These are phyloP conservation scores for Aldrovandia affinis DNA, from an alignment of 2,797 vertebrate genomes.

Conservation along the genomic window DNA sequence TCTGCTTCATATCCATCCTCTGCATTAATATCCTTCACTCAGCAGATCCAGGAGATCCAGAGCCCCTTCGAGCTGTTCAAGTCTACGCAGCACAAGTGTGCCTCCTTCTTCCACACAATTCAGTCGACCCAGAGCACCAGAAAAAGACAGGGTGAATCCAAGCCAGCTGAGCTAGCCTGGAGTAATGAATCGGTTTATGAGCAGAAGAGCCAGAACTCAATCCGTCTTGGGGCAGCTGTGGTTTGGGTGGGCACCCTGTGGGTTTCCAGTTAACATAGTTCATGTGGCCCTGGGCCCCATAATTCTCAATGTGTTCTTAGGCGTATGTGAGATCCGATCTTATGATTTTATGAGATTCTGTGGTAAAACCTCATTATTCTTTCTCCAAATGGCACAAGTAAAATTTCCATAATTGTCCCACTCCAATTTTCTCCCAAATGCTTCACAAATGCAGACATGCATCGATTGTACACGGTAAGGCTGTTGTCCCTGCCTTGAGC, in stretches of 20 bases:
- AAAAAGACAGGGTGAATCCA: no score
- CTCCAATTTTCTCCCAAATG: not conserved
- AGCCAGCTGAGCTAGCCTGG: no score
- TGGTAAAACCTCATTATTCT: no score
- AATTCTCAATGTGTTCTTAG: constrained; percentile 40
- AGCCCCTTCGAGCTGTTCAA: no score
- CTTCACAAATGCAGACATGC: not conserved
- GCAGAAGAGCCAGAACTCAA: no score
- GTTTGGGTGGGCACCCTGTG: constrained; percentile 34
- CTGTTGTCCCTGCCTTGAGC: not conserved
- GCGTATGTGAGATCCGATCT: constrained; percentile 35
- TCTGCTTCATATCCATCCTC: no score
- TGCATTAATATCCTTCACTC: no score
- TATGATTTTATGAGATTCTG: constrained; percentile 46
- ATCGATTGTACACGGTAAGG: not conserved
- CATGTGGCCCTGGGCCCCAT: constrained; percentile 43
- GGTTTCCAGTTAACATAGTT: constrained; percentile 34
- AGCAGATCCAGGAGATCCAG: no score
- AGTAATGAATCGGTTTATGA: no score
- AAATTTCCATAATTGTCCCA: not conserved
- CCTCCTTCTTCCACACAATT: no score
- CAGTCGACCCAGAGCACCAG: no score
- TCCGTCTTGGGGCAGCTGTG: constrained; percentile 2
- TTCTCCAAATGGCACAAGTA: not conserved
- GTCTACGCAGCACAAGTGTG: no score